Evolutionary conservation across 2,888 invertebrate species (phyloP).

Genomic region (Prosapia bicincta): DNA sequence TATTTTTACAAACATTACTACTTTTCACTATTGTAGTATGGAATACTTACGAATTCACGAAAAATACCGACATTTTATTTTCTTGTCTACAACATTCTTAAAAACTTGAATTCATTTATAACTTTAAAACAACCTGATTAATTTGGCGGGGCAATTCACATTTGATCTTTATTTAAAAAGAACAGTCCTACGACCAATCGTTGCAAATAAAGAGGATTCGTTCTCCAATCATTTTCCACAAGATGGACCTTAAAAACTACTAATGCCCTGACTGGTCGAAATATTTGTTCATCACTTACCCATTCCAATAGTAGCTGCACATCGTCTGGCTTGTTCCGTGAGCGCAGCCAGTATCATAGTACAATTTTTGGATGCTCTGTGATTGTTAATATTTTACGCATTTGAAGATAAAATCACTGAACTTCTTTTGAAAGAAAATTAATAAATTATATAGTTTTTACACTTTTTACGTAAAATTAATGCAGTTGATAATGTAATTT

Average conservation of each 20-base stretch:
- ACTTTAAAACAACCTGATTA: background rate
- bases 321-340: no score
- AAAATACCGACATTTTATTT: background rate
- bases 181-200: background rate
- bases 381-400: no score
- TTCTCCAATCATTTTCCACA: background rate
- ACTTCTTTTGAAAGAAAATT: no score
- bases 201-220: background rate
- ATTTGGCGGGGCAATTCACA: background rate
- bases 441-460: no score
- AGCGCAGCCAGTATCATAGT: no score
- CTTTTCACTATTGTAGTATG: background rate
- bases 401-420: no score
- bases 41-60: background rate
- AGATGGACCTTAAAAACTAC: background rate
- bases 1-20: background rate
- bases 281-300: background rate
- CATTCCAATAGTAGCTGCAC: background rate
- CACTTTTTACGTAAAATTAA: no score
- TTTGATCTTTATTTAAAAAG: background rate
- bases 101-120: background rate
- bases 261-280: background rate
- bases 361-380: no score
- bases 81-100: background rate
- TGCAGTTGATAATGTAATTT: no score